Evolutionary conservation across 2,113 vertebrate species (phyloP).

Genomic region (Phaethornis superciliosus): DNA sequence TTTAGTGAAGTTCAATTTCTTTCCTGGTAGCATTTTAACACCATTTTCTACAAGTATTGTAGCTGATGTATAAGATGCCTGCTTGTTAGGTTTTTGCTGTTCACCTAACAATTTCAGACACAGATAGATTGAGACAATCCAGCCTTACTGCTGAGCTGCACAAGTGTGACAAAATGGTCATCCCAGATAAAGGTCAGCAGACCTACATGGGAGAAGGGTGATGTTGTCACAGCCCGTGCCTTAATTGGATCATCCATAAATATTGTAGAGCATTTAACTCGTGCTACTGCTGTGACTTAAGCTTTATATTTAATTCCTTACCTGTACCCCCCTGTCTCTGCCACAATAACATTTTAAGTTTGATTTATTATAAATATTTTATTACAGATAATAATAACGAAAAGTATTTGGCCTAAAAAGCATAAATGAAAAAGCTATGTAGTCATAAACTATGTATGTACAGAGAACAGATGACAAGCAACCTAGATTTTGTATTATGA

Average conservation of each 20-base stretch:
- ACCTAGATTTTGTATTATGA: constrained; percentile 48
- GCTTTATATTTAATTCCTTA: constrained; percentile 54
- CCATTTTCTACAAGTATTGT: background rate
- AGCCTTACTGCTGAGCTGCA: background rate
- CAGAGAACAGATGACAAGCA: constrained; percentile 41
- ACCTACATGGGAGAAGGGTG: constrained; percentile 15
- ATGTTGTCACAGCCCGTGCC: constrained; percentile 31
- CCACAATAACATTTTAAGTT: constrained; percentile 67
- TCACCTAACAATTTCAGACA: background rate
- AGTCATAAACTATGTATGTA: constrained; percentile 63
- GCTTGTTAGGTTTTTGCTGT: background rate
- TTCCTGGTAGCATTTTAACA: background rate
- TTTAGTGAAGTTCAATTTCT: background rate
- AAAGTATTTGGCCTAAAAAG: constrained; percentile 71
- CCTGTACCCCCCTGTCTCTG: constrained; percentile 44
- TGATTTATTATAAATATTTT: constrained; percentile 78
- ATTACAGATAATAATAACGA: constrained; percentile 74
- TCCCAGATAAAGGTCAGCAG: background rate
- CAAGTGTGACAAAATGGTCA: background rate
- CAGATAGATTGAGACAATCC: background rate
- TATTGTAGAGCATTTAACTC: constrained; percentile 22
- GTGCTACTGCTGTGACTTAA: constrained; percentile 37
- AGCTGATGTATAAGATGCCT: background rate
- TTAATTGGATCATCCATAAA: background rate
- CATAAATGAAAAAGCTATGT: constrained; percentile 70